Evolutionary conservation across 2,797 vertebrate species (phyloP).

Genomic region (Rousettus madagascariensis): DNA sequence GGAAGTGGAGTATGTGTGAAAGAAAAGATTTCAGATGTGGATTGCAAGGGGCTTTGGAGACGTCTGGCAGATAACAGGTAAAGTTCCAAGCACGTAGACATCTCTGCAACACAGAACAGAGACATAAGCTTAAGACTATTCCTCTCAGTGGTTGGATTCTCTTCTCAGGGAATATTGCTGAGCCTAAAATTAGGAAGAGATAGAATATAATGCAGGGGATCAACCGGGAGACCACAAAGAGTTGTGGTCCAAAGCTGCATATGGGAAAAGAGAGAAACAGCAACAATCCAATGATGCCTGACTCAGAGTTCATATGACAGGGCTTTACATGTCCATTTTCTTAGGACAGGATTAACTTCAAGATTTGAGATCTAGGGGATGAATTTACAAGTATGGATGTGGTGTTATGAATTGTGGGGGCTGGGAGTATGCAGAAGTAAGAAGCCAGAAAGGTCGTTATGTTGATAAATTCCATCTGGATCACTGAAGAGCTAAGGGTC

Average conservation of each 20-base stretch:
- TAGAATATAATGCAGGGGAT: not conserved
- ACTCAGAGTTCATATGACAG: not conserved
- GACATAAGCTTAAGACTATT: fast-evolving
- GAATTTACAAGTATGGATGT: not conserved
- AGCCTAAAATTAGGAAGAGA: not conserved
- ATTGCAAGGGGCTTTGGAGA: not conserved
- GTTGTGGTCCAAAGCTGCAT: not conserved
- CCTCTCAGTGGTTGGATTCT: not conserved
- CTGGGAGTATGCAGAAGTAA: not conserved
- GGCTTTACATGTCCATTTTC: not conserved
- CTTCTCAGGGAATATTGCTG: not conserved
- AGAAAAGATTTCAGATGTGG: not conserved
- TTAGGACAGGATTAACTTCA: not conserved
- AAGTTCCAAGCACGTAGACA: not conserved
- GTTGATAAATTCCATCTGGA: not conserved
- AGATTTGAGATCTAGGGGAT: not conserved
- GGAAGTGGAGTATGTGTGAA: not conserved
- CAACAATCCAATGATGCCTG: not conserved
- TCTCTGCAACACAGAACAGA: not conserved
- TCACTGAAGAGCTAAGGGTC: not conserved
- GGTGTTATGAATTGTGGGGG: too few relatives aligned
- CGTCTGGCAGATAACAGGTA: not conserved
- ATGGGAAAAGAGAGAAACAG: not conserved
- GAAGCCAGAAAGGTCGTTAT: not conserved
- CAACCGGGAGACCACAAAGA: not conserved